phyloP scores from a whole-genome alignment of 2,888 invertebrate species.

The Aleiodes testaceus region DNA sequence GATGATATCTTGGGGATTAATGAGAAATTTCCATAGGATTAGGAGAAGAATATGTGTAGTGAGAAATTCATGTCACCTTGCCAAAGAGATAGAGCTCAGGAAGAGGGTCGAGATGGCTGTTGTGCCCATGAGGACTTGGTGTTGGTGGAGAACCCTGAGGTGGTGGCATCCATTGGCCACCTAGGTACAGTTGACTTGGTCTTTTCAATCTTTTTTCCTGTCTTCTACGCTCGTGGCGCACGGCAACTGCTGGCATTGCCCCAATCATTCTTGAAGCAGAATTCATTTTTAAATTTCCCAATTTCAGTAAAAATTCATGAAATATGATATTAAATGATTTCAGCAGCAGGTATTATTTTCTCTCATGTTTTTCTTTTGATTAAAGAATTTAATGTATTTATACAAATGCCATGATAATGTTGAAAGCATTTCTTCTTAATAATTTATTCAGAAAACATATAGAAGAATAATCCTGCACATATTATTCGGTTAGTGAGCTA shows the following conservation, averaged over 20 bases:
- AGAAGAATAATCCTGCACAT: neutral
- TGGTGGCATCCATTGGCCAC: conserved; percentile 78
- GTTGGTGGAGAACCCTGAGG: conserved; percentile 77
- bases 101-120: conserved; percentile 75
- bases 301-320: too few relatives aligned
- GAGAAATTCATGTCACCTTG: conserved; percentile 78
- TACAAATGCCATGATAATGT: too few relatives aligned
- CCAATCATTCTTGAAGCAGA: conserved; percentile 81
- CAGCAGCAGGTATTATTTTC: neutral
- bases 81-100: conserved; percentile 84
- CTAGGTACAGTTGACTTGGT: conserved; percentile 79
- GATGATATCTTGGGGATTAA: too few relatives aligned
- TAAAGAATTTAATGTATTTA: neutral
- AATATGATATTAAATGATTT: too few relatives aligned
- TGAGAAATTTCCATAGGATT: neutral
- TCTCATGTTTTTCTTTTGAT: neutral
- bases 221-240: conserved; percentile 85
- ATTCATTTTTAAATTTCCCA: neutral
- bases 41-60: neutral
- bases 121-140: conserved; percentile 77
- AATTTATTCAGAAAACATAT: conserved; percentile 13
- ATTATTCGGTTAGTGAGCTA: conserved; percentile 39
- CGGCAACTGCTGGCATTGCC: conserved; percentile 90
- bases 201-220: conserved; percentile 80
- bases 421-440: neutral